phyloP scores from a whole-genome alignment of 2,113 vertebrate genomes.

The Chionis minor region DNA sequence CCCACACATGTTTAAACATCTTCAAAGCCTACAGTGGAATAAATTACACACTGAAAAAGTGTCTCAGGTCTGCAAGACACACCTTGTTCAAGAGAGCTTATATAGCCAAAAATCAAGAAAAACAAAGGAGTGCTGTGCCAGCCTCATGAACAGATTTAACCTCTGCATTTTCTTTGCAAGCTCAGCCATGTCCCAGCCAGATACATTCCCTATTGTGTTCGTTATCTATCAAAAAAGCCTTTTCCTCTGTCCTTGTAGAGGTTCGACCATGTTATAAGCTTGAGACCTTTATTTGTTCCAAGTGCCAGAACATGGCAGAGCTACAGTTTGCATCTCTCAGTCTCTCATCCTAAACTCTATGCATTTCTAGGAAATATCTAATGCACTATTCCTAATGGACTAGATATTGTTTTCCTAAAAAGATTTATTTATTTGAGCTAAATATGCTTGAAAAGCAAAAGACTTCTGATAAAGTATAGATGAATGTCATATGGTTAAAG shows the following conservation, averaged over 20 bases:
- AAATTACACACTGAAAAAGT: neutral
- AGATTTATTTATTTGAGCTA: neutral
- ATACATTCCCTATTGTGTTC: neutral
- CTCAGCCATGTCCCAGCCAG: neutral
- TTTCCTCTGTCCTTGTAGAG: neutral
- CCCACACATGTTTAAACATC: neutral
- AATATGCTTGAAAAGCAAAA: neutral
- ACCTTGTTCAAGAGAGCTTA: neutral
- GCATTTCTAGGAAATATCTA: neutral
- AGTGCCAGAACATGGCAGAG: neutral
- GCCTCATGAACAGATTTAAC: neutral
- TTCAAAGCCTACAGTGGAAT: slow-evolving; percentile 2
- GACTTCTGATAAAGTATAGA: neutral
- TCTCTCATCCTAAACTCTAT: neutral
- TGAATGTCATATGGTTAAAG: neutral
- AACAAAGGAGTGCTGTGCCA: neutral
- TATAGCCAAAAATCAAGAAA: neutral
- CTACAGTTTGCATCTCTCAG: neutral
- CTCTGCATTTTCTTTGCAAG: neutral
- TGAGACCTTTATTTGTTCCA: neutral
- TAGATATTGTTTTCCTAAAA: neutral
- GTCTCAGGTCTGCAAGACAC: neutral
- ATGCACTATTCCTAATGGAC: neutral
- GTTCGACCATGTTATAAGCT: neutral
- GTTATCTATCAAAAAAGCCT: neutral